These are phyloP conservation scores for Nemoura dubitans DNA, from an alignment of 2,888 invertebrate genomes.

Conservation along the genomic window DNA sequence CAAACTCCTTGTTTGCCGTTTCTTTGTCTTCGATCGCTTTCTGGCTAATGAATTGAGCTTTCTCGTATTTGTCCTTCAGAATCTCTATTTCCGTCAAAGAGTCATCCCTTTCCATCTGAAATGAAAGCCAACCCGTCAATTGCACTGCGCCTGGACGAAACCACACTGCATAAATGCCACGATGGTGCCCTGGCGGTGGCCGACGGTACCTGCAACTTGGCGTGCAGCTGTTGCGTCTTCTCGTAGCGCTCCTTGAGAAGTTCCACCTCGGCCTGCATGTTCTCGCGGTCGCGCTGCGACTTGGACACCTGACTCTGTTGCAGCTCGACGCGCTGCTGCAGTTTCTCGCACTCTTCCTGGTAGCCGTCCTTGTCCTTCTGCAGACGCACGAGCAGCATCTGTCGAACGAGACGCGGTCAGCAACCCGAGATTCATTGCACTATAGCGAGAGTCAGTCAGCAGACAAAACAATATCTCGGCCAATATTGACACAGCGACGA, in stretches of 20 bases:
- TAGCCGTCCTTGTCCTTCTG: constrained; percentile 90
- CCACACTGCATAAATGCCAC: no score
- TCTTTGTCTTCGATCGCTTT: constrained; percentile 90
- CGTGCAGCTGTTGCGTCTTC: constrained; percentile 83
- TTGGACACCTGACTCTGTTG: constrained; percentile 84
- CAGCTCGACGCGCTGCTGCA: constrained; percentile 83
- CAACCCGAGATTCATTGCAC: background rate
- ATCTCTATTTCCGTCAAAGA: constrained; percentile 85
- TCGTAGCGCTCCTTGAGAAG: constrained; percentile 89
- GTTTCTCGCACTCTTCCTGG: constrained; percentile 80
- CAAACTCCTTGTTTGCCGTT: constrained; percentile 87
- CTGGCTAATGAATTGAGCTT: constrained; percentile 81
- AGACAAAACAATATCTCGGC: background rate
- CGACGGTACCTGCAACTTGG: constrained; percentile 85
- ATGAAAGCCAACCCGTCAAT: no score
- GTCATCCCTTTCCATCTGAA: constrained; percentile 86
- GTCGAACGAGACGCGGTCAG: constrained; percentile 51
- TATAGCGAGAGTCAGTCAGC: background rate
- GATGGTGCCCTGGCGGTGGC: no score
- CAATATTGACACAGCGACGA: constrained; percentile 4
- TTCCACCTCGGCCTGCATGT: constrained; percentile 84
- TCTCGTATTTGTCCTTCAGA: constrained; percentile 89
- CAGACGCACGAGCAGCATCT: constrained; percentile 78
- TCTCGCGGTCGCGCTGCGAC: constrained; percentile 85
- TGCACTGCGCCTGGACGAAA: no score